Percentiles rank a stretch among this genome's conserved stretches.
These are phyloP conservation scores for Ctenomys sociabilis DNA, from an alignment of 2,113 vertebrate species.

Conservation along the genomic window DNA sequence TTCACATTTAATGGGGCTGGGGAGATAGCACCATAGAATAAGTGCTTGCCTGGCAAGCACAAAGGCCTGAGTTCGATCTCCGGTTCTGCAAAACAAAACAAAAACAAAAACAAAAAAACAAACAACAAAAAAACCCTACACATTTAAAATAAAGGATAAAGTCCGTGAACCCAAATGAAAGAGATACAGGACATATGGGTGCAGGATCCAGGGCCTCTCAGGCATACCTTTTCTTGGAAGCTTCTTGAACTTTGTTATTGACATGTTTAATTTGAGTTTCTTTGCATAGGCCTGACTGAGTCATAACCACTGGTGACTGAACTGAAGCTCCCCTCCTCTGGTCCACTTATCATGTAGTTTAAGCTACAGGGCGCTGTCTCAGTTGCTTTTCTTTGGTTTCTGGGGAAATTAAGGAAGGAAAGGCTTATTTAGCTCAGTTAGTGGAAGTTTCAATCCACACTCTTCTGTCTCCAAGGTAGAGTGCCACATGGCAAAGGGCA, in stretches of 20 bases:
- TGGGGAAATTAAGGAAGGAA: too few relatives aligned
- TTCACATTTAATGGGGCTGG: neutral
- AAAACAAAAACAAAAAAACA: too few relatives aligned
- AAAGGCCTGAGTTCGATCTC: too few relatives aligned
- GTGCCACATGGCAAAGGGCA: too few relatives aligned
- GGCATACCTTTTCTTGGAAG: neutral
- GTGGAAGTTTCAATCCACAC: too few relatives aligned
- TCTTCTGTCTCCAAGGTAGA: too few relatives aligned
- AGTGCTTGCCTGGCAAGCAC: too few relatives aligned
- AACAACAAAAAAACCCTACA: neutral
- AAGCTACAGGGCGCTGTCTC: too few relatives aligned
- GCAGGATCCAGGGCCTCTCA: neutral
- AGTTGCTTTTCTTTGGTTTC: too few relatives aligned
- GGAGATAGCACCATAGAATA: too few relatives aligned
- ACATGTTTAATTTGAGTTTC: neutral
- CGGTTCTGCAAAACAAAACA: too few relatives aligned
- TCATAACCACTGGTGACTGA: neutral
- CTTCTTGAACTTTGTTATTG: neutral
- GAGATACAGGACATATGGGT: neutral
- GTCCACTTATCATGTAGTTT: rapidly evolving
- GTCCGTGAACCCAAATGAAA: neutral
- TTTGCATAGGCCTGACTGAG: neutral
- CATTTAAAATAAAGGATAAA: neutral
- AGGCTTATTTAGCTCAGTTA: too few relatives aligned
- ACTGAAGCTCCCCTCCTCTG: neutral